These are phyloP conservation scores for Lerista edwardsae DNA, from an alignment of 2,797 vertebrate genomes.

Conservation along the genomic window DNA sequence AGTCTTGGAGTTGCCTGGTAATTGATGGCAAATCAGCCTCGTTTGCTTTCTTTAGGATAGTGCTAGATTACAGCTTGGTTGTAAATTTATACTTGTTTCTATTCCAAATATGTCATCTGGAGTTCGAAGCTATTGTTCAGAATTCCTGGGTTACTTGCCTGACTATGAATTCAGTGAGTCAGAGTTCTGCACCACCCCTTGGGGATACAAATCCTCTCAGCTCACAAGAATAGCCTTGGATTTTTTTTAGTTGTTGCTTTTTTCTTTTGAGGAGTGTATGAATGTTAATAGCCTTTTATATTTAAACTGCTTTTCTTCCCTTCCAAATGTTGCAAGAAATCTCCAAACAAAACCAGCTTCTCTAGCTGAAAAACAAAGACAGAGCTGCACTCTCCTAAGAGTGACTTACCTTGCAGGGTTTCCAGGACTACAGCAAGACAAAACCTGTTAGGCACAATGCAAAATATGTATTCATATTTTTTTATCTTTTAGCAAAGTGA, in stretches of 20 bases:
- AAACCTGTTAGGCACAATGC: too few species aligned
- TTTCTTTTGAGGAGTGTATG: constrained; percentile 10
- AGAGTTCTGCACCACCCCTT: constrained; percentile 24
- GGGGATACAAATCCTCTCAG: constrained; percentile 20
- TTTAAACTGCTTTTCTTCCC: constrained; percentile 9
- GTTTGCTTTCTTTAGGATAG: constrained; percentile 29
- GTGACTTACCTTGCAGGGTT: too few species aligned
- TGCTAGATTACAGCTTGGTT: constrained; percentile 26
- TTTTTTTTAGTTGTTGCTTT: too few species aligned
- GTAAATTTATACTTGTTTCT: constrained; percentile 38
- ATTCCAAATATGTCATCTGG: constrained; percentile 36
- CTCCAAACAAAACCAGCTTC: neutral
- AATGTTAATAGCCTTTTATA: constrained; percentile 38
- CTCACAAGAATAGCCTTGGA: neutral
- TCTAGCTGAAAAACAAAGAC: neutral
- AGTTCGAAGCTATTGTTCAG: constrained; percentile 48
- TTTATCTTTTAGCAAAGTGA: neutral
- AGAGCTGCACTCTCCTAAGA: neutral
- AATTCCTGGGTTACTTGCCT: constrained; percentile 51
- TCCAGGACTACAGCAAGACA: too few species aligned
- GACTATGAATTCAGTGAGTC: constrained; percentile 43
- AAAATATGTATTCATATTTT: neutral
- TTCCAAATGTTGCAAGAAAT: neutral
- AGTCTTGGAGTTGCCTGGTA: constrained; percentile 28
- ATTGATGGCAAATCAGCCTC: constrained; percentile 28